phyloP scores from a whole-genome alignment of 1,140 invertebrate genomes.

The Heliconius congener region DNA sequence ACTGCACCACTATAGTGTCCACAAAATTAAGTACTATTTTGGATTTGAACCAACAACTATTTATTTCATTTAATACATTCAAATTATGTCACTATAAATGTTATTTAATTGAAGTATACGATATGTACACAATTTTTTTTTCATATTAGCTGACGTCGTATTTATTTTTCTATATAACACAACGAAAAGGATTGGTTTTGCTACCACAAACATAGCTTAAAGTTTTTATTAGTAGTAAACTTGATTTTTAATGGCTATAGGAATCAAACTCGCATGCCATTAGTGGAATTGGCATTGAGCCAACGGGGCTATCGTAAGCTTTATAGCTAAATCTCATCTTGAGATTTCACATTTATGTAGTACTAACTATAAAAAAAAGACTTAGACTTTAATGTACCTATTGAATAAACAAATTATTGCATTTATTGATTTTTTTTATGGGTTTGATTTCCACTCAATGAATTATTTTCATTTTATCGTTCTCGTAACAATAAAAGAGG shows the following conservation, averaged over 20 bases:
- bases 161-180: not conserved
- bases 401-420: no score
- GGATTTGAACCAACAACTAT: no score
- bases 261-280: slow-evolving; percentile 8
- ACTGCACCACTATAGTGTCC: no score
- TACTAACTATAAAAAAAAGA: not conserved
- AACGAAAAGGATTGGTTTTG: not conserved
- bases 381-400: no score
- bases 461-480: no score
- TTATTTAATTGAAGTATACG: no score
- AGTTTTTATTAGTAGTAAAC: not conserved
- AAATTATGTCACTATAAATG: no score
- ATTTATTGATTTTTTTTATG: no score
- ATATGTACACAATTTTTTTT: not conserved
- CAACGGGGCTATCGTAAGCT: not conserved
- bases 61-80: no score
- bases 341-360: not conserved
- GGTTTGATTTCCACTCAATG: no score
- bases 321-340: slow-evolving; percentile 8
- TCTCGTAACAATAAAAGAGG: no score
- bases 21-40: no score
- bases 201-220: not conserved
- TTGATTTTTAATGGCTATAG: slow-evolving; percentile 10
- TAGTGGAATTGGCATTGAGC: slow-evolving; percentile 8
- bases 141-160: not conserved